Conservation (phyloP, 2,797 vertebrate genomes). For the Sebastes itinus region DNA sequence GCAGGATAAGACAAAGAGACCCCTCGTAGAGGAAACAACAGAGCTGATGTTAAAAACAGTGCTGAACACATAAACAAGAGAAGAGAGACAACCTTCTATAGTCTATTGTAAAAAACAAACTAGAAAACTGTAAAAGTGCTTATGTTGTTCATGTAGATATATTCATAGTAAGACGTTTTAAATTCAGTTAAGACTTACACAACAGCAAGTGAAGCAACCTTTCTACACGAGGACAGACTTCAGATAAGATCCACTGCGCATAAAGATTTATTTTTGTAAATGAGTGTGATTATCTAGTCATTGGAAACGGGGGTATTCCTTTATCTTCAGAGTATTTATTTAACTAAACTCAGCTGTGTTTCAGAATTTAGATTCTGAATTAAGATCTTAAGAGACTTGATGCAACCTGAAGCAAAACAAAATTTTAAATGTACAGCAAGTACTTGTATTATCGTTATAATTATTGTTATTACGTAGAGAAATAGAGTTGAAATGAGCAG, state of each 20-base stretch:
- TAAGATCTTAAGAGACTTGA: neutral
- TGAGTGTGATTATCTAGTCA: neutral
- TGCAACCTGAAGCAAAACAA: constrained; percentile 8
- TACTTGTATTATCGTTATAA: neutral
- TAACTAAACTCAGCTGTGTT: neutral
- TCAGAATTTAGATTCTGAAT: neutral
- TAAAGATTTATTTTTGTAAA: neutral
- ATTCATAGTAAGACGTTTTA: constrained; percentile 75
- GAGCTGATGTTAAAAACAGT: constrained; percentile 28
- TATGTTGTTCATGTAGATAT: constrained; percentile 57
- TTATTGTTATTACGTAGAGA: neutral
- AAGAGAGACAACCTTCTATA: constrained; percentile 26
- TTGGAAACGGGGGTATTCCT: neutral
- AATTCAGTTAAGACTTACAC: constrained; percentile 78
- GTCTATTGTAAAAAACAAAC: constrained; percentile 35
- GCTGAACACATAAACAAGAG: constrained; percentile 33
- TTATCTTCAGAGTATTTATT: neutral
- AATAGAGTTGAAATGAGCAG: neutral
- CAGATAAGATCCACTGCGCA: neutral
- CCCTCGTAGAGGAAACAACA: constrained; percentile 30
- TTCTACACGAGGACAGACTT: constrained; percentile 23
- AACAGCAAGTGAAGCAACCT: constrained; percentile 45
- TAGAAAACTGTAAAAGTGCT: constrained; percentile 76
- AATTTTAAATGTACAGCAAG: neutral
- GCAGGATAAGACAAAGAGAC: constrained; percentile 44